Evolutionary conservation across 2,888 invertebrate genomes (phyloP).

Genomic region (Imbricaverruca yamaguchii): DNA sequence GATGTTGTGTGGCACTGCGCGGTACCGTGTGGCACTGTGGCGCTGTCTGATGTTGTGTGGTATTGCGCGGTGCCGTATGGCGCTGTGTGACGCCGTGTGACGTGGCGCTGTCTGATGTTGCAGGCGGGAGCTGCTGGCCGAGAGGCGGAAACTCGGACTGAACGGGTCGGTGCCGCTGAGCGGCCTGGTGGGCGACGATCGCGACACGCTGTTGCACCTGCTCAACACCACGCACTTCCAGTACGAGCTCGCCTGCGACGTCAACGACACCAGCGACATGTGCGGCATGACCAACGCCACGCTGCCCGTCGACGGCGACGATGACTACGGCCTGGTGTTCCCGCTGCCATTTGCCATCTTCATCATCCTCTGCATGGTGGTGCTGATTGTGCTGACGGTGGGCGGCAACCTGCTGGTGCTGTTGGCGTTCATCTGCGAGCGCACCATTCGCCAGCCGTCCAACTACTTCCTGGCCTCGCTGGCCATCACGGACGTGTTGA

Average conservation of each 20-base stretch:
- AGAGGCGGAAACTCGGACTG: not conserved
- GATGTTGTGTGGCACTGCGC: too few relatives aligned
- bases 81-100: too few relatives aligned
- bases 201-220: constrained; percentile 22
- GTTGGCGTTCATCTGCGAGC: constrained; percentile 66
- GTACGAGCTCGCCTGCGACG: constrained; percentile 25
- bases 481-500: constrained; percentile 93
- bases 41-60: too few relatives aligned
- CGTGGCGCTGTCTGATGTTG: too few relatives aligned
- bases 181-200: not conserved
- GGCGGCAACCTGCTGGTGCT: constrained; percentile 93
- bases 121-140: not conserved
- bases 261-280: constrained; percentile 28
- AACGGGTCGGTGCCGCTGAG: constrained; percentile 24
- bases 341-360: constrained; percentile 81
- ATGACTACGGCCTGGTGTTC: constrained; percentile 58
- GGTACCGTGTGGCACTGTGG: too few relatives aligned
- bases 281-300: too few relatives aligned
- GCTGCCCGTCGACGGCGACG: constrained; percentile 44
- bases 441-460: constrained; percentile 73
- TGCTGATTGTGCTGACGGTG: constrained; percentile 85
- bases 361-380: constrained; percentile 75
- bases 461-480: constrained; percentile 99
- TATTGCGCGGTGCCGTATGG: too few relatives aligned
- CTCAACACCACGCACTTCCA: constrained; percentile 28